Evolutionary conservation across 2,888 invertebrate genomes (phyloP).

Genomic region (Clusia tigrina): DNA sequence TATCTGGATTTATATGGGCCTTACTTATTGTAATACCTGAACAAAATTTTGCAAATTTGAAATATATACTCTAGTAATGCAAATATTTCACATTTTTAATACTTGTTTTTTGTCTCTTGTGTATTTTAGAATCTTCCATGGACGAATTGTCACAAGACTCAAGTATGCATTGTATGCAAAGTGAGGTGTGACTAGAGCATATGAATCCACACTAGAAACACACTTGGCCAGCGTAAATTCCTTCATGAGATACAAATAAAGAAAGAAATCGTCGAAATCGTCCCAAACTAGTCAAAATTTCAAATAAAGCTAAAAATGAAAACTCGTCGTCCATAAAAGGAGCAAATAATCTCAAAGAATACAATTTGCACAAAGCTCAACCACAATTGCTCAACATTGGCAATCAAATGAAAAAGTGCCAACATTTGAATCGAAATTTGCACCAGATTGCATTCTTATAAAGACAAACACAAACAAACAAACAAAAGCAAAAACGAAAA

Average conservation of each 20-base stretch:
- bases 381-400: not conserved
- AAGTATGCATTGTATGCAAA: constrained; percentile 85
- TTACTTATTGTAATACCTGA: too few species aligned
- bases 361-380: not conserved
- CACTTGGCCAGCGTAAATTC: not conserved
- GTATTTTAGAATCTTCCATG: constrained; percentile 78
- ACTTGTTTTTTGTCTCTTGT: too few species aligned
- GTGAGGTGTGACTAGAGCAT: constrained; percentile 71
- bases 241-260: not conserved
- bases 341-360: not conserved
- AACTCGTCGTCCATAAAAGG: constrained; percentile 32
- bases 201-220: constrained; percentile 37
- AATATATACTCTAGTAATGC: too few species aligned
- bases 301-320: constrained; percentile 33
- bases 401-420: not conserved
- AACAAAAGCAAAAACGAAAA: not conserved
- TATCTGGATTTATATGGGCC: too few species aligned
- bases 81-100: too few species aligned
- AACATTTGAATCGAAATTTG: not conserved
- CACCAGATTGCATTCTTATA: not conserved
- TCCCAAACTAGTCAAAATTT: constrained; percentile 64
- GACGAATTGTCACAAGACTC: constrained; percentile 88
- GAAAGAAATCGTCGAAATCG: constrained; percentile 39
- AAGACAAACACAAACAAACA: too few species aligned
- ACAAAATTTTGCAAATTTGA: constrained; percentile 3